Evolutionary conservation across 2,797 vertebrate genomes (phyloP), one percentile per base, ranked within the genome.

Genomic region (Allochrocebus solatus): DNA sequence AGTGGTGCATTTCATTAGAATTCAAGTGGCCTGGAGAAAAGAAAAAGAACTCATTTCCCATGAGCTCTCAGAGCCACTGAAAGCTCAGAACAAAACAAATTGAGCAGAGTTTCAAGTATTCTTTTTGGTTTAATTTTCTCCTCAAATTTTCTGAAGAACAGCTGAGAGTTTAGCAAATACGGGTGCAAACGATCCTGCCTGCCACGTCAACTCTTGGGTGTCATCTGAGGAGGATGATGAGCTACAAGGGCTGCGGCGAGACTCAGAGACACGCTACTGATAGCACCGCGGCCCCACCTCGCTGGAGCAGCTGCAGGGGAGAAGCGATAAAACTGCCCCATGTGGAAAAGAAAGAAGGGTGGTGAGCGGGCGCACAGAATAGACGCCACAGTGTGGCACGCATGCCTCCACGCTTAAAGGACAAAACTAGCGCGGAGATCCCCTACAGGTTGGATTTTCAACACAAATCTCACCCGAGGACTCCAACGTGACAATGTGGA

Each of bases 301-400:
- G 30, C 61, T 16, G 3, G 30, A 17, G 16, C 33, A n/a, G 61
- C 61, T n/a, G 16, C 30, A 8, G 91, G 92, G 97, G 93, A 97
- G 94, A 90, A 43, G 92, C 2, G 21, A 61, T 39, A 13, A 53
- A 41, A 28, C 46, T 8, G 33, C 33, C 61, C 61, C 61, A 19
- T 0, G 30, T 17, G 61, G 61, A 67, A 67, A 16, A 17, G 61
- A n/a, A 67, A 16, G 61, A n/a, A 67, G 61, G 7, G 61, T 8
- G 0, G 16, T 19, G 3, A 19, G 33, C 16, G 1, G 61, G 61
- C 1, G 1, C 59, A 64, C 13, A 33, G 30, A 8, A 33, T 1
- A 64, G 30, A 33, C 30, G 7, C 30, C 30, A 64, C 2, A 1
- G 6, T 3, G 61, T 2, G 1, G 61, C 61, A 16, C 61, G 33